A percentile compares a stretch with the other conserved stretches of the same genome.
phyloP scores from a whole-genome alignment of 2,888 invertebrate genomes.

The Cremastinae sp. region DNA sequence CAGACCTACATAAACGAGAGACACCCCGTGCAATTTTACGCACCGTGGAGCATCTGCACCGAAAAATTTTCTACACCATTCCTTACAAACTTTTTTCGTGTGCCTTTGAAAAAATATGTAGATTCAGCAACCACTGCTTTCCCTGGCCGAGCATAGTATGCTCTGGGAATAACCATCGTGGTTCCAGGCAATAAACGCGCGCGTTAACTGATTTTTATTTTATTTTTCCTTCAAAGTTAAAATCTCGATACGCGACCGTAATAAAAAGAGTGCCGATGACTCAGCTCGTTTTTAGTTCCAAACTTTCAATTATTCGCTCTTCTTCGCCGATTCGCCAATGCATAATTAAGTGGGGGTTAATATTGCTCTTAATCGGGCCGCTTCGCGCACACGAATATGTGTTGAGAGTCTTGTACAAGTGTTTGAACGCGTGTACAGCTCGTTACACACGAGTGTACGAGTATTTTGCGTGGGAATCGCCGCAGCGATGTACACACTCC shows the following conservation, averaged over 20 bases:
- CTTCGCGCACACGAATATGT: constrained; percentile 30
- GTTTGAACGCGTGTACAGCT: neutral
- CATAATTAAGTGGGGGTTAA: constrained; percentile 25
- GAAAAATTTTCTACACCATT: neutral
- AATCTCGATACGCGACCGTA: too few species aligned
- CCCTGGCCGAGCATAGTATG: too few species aligned
- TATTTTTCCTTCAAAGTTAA: too few species aligned
- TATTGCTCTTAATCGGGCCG: constrained; percentile 43
- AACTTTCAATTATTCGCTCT: neutral
- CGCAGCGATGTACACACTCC: too few species aligned
- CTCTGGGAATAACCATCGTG: too few species aligned
- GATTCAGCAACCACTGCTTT: too few species aligned
- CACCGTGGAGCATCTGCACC: constrained; percentile 40
- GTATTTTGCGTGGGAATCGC: too few species aligned
- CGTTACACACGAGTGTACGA: neutral
- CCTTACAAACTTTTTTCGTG: neutral
- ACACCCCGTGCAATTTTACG: constrained; percentile 46
- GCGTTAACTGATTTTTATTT: too few species aligned
- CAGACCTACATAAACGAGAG: constrained; percentile 39
- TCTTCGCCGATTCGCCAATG: constrained; percentile 13
- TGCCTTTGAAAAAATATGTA: too few species aligned
- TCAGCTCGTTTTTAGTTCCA: neutral
- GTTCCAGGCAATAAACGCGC: too few species aligned
- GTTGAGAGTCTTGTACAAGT: constrained; percentile 20
- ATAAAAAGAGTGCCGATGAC: too few species aligned